phyloP scores from a whole-genome alignment of 2,113 vertebrate genomes.

The Reinhardtius hippoglossoides region DNA sequence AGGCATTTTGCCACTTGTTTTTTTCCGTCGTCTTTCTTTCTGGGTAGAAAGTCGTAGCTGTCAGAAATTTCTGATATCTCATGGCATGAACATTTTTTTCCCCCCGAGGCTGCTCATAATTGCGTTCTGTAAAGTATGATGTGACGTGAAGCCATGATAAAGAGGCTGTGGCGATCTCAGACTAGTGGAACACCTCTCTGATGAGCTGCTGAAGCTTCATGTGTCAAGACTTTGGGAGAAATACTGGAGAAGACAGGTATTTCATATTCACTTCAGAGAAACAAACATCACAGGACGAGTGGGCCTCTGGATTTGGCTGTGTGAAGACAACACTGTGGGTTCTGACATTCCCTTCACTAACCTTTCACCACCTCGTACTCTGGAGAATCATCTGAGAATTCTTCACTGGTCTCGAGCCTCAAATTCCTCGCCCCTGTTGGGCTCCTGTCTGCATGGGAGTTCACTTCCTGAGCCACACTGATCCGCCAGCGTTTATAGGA shows the following conservation, averaged over 20 bases:
- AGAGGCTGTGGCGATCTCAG: conserved; percentile 34
- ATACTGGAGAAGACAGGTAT: conserved; percentile 14
- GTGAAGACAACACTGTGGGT: conserved; percentile 43
- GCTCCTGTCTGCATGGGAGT: conserved; percentile 43
- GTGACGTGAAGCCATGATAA: conserved; percentile 13
- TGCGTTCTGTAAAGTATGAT: conserved; percentile 7
- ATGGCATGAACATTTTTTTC: conserved; percentile 6
- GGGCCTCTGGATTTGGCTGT: conserved; percentile 28
- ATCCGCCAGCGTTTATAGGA: conserved; percentile 48
- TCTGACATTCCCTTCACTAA: conserved; percentile 57
- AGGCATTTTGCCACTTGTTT: conserved; percentile 8
- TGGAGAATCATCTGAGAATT: conserved; percentile 32
- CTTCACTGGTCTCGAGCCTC: conserved; percentile 27
- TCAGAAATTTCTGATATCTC: conserved; percentile 37
- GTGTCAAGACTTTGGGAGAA: conserved; percentile 20
- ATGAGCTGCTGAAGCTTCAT: conserved; percentile 35
- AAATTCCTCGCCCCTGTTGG: conserved; percentile 31
- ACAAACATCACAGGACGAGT: conserved; percentile 48
- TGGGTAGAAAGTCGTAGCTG: conserved; percentile 13
- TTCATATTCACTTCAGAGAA: conserved; percentile 44
- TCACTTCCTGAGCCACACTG: conserved; percentile 49
- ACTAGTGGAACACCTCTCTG: conserved; percentile 17
- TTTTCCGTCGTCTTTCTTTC: not conserved
- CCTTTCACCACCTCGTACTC: conserved; percentile 55
- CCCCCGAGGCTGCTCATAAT: conserved; percentile 24